Evolutionary conservation across 1,140 invertebrate genomes (phyloP).

Genomic region (Nebria ingens): DNA sequence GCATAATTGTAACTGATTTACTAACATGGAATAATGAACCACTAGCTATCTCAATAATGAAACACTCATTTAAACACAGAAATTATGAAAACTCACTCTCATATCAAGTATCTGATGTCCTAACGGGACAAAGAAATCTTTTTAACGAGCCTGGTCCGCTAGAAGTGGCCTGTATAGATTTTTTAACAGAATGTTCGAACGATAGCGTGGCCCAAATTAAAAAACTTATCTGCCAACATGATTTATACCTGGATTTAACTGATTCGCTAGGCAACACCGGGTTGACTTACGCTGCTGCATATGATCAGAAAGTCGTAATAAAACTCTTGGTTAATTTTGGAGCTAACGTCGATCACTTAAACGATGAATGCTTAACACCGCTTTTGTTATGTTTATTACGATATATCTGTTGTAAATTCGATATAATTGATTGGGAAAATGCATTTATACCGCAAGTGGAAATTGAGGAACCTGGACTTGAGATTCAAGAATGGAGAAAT

Average conservation of each 20-base stretch:
- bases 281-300: slow-evolving; percentile 39
- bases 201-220: slow-evolving; percentile 31
- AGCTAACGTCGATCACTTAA: slow-evolving; percentile 35
- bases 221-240: slow-evolving; percentile 30
- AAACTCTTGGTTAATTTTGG: slow-evolving; percentile 35
- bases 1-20: slow-evolving; percentile 21
- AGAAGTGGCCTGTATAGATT: slow-evolving; percentile 23
- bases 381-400: slow-evolving; percentile 34
- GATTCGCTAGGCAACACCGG: slow-evolving; percentile 39
- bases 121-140: slow-evolving; percentile 19
- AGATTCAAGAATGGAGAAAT: slow-evolving; percentile 11
- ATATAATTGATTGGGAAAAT: slow-evolving; percentile 30
- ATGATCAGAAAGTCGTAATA: slow-evolving; percentile 24
- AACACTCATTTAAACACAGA: slow-evolving; percentile 25
- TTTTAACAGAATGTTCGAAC: slow-evolving; percentile 22
- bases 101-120: slow-evolving; percentile 21
- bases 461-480: slow-evolving; percentile 20
- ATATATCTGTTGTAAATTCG: slow-evolving; percentile 30
- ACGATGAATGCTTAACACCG: slow-evolving; percentile 41
- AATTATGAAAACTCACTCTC: slow-evolving; percentile 23
- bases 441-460: slow-evolving; percentile 30
- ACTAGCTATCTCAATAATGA: slow-evolving; percentile 21
- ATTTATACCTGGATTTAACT: slow-evolving; percentile 36
- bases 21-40: slow-evolving; percentile 32
- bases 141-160: slow-evolving; percentile 22